Percentiles rank a stretch among this genome's conserved stretches.
Evolutionary conservation across 2,113 vertebrate species (phyloP).

Genomic region (Dasyurus viverrinus): DNA sequence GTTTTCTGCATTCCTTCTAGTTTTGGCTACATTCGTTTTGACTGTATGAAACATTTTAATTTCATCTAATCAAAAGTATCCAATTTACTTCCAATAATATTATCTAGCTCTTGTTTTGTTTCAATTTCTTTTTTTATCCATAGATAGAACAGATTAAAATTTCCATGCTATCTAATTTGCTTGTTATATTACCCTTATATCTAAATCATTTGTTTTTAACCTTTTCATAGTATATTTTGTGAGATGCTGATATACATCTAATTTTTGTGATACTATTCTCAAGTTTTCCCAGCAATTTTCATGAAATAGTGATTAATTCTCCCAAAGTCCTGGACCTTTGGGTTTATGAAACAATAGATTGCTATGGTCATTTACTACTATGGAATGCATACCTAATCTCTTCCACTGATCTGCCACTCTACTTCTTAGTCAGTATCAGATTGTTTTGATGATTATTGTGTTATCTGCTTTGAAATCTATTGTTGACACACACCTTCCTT

Average conservation of each 20-base stretch:
- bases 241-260: neutral
- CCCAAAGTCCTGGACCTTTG: neutral
- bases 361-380: neutral
- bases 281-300: neutral
- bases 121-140: no score
- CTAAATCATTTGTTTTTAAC: neutral
- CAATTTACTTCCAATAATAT: no score
- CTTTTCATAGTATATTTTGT: neutral
- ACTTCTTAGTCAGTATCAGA: neutral
- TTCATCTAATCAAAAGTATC: no score
- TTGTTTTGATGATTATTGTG: no score
- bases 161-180: neutral
- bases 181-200: no score
- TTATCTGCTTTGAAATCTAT: neutral
- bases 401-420: neutral
- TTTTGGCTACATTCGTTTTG: no score
- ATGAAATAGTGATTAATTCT: neutral
- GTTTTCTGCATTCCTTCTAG: no score
- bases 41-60: no score
- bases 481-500: neutral
- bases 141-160: no score
- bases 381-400: neutral
- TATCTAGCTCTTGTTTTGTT: no score
- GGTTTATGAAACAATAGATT: neutral
- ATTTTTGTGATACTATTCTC: neutral